phyloP scores from a whole-genome alignment of 2,888 invertebrate genomes.

The Agriotes lineatus region DNA sequence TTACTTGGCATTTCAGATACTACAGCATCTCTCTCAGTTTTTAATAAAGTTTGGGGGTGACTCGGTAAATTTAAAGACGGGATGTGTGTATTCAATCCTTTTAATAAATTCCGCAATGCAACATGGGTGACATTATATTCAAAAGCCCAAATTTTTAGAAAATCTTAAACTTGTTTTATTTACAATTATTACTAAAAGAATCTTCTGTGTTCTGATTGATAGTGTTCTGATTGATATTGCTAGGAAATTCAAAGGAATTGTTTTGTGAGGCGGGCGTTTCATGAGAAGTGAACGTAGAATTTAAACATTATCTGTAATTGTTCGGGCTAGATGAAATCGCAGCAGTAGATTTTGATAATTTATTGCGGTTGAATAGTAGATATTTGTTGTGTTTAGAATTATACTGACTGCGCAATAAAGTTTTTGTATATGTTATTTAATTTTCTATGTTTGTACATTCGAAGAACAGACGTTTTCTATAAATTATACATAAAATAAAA shows the following conservation, averaged over 20 bases:
- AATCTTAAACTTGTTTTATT: background rate
- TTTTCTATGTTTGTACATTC: background rate
- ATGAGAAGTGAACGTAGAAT: background rate
- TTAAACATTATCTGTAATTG: background rate
- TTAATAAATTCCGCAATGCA: slow-evolving; percentile 6
- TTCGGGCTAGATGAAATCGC: background rate
- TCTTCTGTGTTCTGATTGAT: background rate
- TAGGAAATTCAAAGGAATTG: background rate
- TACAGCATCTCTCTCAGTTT: slow-evolving; percentile 3
- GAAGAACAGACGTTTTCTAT: background rate
- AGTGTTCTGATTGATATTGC: background rate
- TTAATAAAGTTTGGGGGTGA: slow-evolving; percentile 3
- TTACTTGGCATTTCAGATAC: background rate
- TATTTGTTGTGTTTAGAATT: background rate
- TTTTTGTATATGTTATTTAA: slow-evolving; percentile 7
- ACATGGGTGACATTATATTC: slow-evolving; percentile 4
- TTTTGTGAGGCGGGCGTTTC: background rate
- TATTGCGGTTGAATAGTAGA: background rate
- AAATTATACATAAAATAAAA: background rate
- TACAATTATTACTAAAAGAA: background rate
- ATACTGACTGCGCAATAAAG: slow-evolving; percentile 1
- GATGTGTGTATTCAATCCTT: background rate
- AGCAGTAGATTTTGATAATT: background rate
- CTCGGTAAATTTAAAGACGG: background rate
- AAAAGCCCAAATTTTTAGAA: slow-evolving; percentile 2